Evolutionary conservation across 2,113 vertebrate genomes (phyloP), one percentile per base, ranked within the genome.

Genomic region (Ursus arctos): DNA sequence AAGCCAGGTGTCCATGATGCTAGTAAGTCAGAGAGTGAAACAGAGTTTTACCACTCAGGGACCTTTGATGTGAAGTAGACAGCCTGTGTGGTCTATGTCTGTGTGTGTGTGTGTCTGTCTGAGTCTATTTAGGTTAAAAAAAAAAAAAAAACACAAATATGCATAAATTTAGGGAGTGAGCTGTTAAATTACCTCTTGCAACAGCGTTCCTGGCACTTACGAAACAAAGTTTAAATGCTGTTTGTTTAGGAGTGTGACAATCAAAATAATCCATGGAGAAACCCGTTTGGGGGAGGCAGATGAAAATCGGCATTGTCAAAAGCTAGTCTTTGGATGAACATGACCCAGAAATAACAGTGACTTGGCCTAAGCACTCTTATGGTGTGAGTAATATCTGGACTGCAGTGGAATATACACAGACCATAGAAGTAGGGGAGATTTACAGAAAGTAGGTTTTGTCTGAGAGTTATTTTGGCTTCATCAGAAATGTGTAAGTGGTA

Each of bases 181-280:
- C 24, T 47, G 12, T 47, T 49, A 88, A 69, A 36, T 93, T 77
- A 67, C 33, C 69, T 9, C 19, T 93, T 86, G 40, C 18, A 59
- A 59, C 18, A 83, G 36, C 49, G 6, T 63, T 88, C 15, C 33
- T n/a, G 33, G 55, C 21, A 43, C 19, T 36, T 69, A n/a, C n/a
- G 51, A 96, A 69, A 93, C 0, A 36, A 93, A 89, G 40, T 28
- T 77, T 53, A 94, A 79, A 80, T 24, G 61, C 51, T 36, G 10
- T n/a, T 7, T 69, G 28, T 96, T 96, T 90, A n/a, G 28, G 24
- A 89, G 2, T 71, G 26, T 59, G 24, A 69, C 22, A 43, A n/a
- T 51, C 51, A 43, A 90, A 80, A 71, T 59, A 69, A 69, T 43
- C 40, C 9, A 72, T 11, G 4, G 13, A 61, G 33, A 21, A 63